Conservation (phyloP, 37 sponge, comb jelly and placozoan species). For the Chondrilla cf. caribensis region DNA sequence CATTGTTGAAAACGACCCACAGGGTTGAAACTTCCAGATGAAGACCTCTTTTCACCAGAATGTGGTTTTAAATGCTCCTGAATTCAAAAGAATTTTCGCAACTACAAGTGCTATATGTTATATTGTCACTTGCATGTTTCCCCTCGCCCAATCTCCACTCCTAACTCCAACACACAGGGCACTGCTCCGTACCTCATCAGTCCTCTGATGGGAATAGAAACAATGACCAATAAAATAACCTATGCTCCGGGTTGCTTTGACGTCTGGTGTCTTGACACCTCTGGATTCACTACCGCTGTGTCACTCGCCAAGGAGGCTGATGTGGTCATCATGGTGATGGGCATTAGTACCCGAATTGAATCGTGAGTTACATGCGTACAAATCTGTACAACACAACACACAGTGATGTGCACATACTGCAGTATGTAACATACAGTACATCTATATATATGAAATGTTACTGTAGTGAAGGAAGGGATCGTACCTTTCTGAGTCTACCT, state of each 20-base stretch:
- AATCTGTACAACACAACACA: too few species aligned
- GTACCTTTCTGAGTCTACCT: slow-evolving; percentile 56
- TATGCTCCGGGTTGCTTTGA: slow-evolving; percentile 56
- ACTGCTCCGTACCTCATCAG: slow-evolving; percentile 75
- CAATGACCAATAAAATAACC: slow-evolving; percentile 25
- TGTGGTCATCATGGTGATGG: slow-evolving; percentile 66
- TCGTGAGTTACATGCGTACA: slow-evolving; percentile 20
- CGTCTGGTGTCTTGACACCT: slow-evolving; percentile 45
- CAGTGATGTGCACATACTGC: not conserved
- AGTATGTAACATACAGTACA: not conserved
- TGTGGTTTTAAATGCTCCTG: too few species aligned
- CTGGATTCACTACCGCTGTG: slow-evolving; percentile 62
- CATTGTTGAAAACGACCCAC: too few species aligned
- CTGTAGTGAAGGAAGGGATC: slow-evolving; percentile 80
- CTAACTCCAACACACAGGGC: slow-evolving; percentile 49
- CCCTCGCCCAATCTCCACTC: too few species aligned
- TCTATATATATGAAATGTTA: too few species aligned
- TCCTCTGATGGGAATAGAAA: slow-evolving; percentile 58
- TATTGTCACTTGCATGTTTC: too few species aligned
- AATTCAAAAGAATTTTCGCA: too few species aligned
- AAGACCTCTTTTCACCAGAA: too few species aligned
- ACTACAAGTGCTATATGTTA: too few species aligned
- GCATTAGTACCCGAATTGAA: slow-evolving; percentile 37
- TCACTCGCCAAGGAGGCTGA: slow-evolving; percentile 50
- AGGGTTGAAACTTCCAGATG: too few species aligned